Conservation (phyloP, 1,140 invertebrate genomes). For the Saccostrea glomerata region DNA sequence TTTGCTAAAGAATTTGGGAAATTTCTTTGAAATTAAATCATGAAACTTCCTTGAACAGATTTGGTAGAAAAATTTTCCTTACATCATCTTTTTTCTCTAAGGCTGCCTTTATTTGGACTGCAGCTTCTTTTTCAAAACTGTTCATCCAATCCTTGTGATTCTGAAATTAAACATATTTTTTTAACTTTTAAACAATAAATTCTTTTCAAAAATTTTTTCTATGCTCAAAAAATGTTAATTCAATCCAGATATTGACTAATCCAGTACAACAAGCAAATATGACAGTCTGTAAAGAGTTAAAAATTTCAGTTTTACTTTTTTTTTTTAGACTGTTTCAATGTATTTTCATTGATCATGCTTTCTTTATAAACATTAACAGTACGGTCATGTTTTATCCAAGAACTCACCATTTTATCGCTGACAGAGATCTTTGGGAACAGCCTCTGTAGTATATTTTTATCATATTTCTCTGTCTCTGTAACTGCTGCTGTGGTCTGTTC, state of each 20-base stretch:
- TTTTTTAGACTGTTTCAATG: too few relatives aligned
- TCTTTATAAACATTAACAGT: too few relatives aligned
- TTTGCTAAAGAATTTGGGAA: background rate
- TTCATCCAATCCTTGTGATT: slow-evolving; percentile 70
- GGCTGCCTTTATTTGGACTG: slow-evolving; percentile 39
- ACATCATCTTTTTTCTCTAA: slow-evolving; percentile 48
- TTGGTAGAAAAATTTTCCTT: background rate
- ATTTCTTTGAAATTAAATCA: background rate
- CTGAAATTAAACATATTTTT: slow-evolving; percentile 52
- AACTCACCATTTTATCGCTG: slow-evolving; percentile 67
- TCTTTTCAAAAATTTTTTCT: background rate
- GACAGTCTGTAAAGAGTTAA: too few relatives aligned
- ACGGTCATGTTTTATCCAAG: background rate
- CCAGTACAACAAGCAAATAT: too few relatives aligned
- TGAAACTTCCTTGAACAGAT: background rate
- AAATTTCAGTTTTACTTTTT: too few relatives aligned
- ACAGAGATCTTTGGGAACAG: slow-evolving; percentile 71
- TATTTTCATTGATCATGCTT: too few relatives aligned
- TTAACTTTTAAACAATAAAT: background rate
- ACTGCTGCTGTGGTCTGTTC: slow-evolving; percentile 57
- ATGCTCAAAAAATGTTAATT: background rate
- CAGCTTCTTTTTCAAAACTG: slow-evolving; percentile 69
- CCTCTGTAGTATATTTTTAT: slow-evolving; percentile 68
- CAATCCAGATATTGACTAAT: too few relatives aligned
- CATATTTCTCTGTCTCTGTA: slow-evolving; percentile 64